Evolutionary conservation across 2,797 vertebrate species (phyloP), one percentile per base, ranked within the genome.

Genomic region (Lycodopsis pacificus): DNA sequence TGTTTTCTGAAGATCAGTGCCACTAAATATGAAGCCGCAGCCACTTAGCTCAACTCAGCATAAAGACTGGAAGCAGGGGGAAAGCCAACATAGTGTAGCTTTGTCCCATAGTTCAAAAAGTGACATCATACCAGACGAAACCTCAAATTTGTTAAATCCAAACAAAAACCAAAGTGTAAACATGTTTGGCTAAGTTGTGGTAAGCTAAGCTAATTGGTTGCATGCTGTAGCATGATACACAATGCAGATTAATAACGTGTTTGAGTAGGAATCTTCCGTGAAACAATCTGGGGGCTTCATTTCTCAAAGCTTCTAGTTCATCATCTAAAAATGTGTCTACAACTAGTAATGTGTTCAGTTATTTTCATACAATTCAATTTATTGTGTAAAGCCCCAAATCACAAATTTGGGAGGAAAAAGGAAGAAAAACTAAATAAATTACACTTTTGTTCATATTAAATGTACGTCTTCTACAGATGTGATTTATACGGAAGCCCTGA

Each of bases 211-310:
- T 49, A 64, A 17, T 19, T 0, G 0, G 12, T 46, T 30, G 9
- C 22, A 32, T 58, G 19, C 17, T 19, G 17, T 32, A 32, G 56
- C 30, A 22, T 76, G 72, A 67, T 74, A 17, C 15, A 64, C 51
- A 76, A 32, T 46, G 48, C 12, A 12, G 40, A 57, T 61, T 62
- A 48, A 5, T n/a, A 4, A 38, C 19, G 22, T 62, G 44, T 63
- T 63, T 64, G n/a, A 25, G 14, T 22, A 30, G 6, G 19, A 54
- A 0, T 34, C 27, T 73, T 38, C 10, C 19, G 27, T 49, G 51
- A 77, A 68, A 58, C 15, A 7, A 71, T 77, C 58, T 67, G 61
- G 66, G 63, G 63, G 20, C 34, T 71, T 80, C n/a, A 66, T 53
- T 59, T 64, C 22, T 66, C 14, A 49, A 49, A 61, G 15, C 51